Evolutionary conservation across 1,140 invertebrate species (phyloP), one percentile per base, ranked within the genome.

Genomic region (Trypoxylus dichotomus): DNA sequence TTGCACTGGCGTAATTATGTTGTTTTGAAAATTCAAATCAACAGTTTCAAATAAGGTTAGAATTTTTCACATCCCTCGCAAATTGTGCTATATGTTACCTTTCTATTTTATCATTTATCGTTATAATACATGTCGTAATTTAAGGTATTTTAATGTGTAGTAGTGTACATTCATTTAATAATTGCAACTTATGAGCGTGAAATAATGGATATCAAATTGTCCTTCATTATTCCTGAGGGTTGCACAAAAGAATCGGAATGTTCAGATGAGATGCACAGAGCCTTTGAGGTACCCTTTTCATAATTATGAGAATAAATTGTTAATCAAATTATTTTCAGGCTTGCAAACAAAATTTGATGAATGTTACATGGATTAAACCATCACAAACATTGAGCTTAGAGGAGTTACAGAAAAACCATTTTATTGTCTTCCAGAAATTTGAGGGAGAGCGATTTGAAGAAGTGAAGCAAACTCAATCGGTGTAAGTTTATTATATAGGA

Each of bases 401-500:
- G 8, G 85, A 89, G 6, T 86, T 93, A 13, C 88, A 86, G 63
- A 94, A 94, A 81, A 91, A 89, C 80, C 92, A 95, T 88, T 91
- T 94, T 3, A 92, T 94, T 83, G 89, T 96, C 0, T 88, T 94
- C 82, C 90, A 94, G 80, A 86, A 90, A 25, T 95, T 96, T 86
- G 87, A 90, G 80, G 94, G 94, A 41, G 85, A 89, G 58, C 82
- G 90, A 8, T 96, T 93, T 88, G 87, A 92, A 15, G 89, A 90
- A 81, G 83, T 95, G 0, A 87, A 87, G 77, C 83, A 85, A 41
- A 92, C 89, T 13, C 93, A 92, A 81, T 92, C 91, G 78, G 86
- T 91, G 89, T 93, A 89, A 90, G 91, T 90, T 83, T 77, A 47
- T 29, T 75, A 5, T 75, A 68, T 75, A 15, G 80, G 68, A 75